phyloP scores from a whole-genome alignment of 2,888 invertebrate species.

The Pilophorus perplexus region DNA sequence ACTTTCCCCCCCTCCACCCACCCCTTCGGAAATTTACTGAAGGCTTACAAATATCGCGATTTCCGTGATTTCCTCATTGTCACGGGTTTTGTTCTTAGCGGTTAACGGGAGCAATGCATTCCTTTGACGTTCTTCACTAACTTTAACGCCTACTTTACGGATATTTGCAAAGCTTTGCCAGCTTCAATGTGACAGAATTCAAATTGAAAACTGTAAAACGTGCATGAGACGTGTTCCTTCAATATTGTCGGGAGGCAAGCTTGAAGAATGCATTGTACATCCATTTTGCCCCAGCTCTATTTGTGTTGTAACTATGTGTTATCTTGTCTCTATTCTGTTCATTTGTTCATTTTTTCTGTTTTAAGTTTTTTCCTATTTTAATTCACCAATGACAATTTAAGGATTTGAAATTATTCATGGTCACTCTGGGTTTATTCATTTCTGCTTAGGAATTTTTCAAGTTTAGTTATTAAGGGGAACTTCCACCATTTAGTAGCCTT shows the following conservation, averaged over 20 bases:
- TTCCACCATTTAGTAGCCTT: no score
- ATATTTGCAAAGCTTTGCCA: conserved; percentile 17
- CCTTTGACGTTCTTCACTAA: background rate
- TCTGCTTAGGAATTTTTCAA: no score
- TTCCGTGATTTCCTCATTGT: background rate
- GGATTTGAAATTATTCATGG: conserved; percentile 4
- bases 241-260: conserved; percentile 42
- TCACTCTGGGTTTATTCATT: no score
- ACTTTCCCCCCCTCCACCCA: background rate
- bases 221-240: conserved; percentile 8
- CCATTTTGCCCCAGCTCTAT: conserved; percentile 40
- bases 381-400: background rate
- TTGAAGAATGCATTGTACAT: conserved; percentile 46
- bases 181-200: conserved; percentile 17
- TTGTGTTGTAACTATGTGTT: conserved; percentile 46
- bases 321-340: conserved; percentile 17
- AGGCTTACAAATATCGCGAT: conserved; percentile 7
- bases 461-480: no score
- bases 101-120: conserved; percentile 29
- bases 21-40: background rate
- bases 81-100: background rate
- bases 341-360: conserved; percentile 17
- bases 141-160: no score
- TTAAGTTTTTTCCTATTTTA: background rate
- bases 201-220: background rate